Evolutionary conservation across 2,888 invertebrate genomes (phyloP).

Genomic region (Epinotia bilunana): DNA sequence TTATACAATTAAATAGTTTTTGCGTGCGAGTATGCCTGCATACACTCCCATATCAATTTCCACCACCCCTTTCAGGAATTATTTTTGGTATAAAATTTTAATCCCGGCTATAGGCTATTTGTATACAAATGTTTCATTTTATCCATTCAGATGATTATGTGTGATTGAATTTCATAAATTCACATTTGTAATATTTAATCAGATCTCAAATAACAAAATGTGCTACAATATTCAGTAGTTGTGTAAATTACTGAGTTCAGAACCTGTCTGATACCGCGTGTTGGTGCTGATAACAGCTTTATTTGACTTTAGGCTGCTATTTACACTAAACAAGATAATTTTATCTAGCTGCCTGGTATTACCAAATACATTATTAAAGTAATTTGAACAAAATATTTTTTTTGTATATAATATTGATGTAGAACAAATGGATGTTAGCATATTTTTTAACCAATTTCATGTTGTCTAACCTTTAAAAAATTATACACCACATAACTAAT

Average conservation of each 20-base stretch:
- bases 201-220: not conserved
- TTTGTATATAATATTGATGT: not conserved
- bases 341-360: conserved; percentile 28
- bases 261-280: conserved; percentile 24
- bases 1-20: no score
- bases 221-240: conserved; percentile 1
- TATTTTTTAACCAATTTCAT: no score
- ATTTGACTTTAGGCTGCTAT: conserved; percentile 41
- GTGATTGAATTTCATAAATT: not conserved
- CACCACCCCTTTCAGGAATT: no score
- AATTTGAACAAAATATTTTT: not conserved
- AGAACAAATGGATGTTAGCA: not conserved
- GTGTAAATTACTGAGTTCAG: conserved; percentile 15
- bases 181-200: not conserved
- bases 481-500: no score
- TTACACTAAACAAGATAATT: conserved; percentile 40
- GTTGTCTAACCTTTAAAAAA: no score
- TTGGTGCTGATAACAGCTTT: conserved; percentile 37
- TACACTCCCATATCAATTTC: no score
- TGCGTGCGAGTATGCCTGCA: no score
- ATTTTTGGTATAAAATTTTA: no score
- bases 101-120: no score
- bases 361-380: conserved; percentile 18
- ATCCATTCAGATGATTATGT: not conserved
- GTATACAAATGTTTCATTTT: not conserved